These are phyloP conservation scores for Gryllus bimaculatus DNA, from an alignment of 1,140 invertebrate species.

Conservation along the genomic window DNA sequence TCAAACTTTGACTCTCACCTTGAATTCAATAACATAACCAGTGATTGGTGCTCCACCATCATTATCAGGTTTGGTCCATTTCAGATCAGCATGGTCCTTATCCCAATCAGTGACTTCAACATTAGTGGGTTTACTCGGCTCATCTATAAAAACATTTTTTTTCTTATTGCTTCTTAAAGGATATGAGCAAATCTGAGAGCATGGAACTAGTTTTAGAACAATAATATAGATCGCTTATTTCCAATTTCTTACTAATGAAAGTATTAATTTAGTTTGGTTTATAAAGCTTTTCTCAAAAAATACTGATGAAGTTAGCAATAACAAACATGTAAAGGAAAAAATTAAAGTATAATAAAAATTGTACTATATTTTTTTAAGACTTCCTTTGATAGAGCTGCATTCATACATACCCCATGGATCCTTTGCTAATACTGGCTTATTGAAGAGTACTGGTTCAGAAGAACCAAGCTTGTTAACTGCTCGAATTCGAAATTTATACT, in stretches of 20 bases:
- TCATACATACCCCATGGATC: conserved; percentile 85
- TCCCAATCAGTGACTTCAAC: conserved; percentile 94
- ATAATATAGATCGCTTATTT: not conserved
- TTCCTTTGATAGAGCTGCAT: not conserved
- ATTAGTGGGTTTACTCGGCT: conserved; percentile 82
- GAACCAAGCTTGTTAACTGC: conserved; percentile 86
- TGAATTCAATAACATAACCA: conserved; percentile 86
- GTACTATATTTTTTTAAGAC: conserved; percentile 8
- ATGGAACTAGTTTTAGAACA: too few relatives aligned
- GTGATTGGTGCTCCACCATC: conserved; percentile 93
- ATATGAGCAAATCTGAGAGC: too few relatives aligned
- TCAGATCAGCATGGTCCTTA: conserved; percentile 87
- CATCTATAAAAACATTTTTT: conserved; percentile 50
- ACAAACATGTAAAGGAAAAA: conserved; percentile 3
- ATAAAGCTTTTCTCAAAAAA: not conserved
- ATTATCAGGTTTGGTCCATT: conserved; percentile 79
- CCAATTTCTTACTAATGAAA: not conserved
- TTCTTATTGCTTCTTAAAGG: too few relatives aligned
- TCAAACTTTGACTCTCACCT: conserved; percentile 32
- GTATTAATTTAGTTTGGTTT: not conserved
- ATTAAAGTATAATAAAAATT: not conserved
- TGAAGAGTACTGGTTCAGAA: conserved; percentile 79
- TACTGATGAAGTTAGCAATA: conserved; percentile 1
- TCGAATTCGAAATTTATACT: conserved; percentile 89
- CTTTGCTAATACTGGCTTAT: conserved; percentile 82